These are phyloP conservation scores for Orientallactaga bullata DNA, from an alignment of 2,113 vertebrate species.

Conservation along the genomic window DNA sequence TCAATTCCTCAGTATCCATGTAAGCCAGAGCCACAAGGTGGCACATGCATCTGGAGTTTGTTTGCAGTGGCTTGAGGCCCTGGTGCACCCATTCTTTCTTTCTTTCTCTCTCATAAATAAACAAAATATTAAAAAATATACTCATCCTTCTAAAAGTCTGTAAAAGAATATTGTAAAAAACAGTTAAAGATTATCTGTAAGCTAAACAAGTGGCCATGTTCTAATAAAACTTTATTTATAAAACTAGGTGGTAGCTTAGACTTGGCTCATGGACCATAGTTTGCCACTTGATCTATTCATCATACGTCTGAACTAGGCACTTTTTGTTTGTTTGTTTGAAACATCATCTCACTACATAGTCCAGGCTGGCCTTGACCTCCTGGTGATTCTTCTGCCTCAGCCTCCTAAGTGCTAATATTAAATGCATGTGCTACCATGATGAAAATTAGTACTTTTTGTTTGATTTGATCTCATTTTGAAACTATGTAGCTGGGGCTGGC, in stretches of 20 bases:
- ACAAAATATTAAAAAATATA: no score
- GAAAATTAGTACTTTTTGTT: no score
- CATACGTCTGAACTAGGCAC: background rate
- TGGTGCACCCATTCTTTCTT: no score
- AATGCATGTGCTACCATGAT: background rate
- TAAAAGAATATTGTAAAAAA: no score
- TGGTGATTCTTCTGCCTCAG: background rate
- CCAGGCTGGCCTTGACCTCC: background rate
- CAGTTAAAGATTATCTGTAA: background rate
- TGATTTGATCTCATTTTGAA: no score
- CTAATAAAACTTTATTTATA: background rate
- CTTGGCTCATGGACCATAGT: background rate
- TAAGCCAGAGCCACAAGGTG: no score
- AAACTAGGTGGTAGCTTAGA: background rate
- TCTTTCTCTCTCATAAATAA: no score
- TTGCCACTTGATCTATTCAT: background rate
- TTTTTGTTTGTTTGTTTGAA: background rate
- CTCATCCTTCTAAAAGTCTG: no score
- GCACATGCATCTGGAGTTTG: no score
- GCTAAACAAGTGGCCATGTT: background rate
- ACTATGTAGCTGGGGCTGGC: no score
- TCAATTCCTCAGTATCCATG: no score
- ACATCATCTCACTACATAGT: background rate
- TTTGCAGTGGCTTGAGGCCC: no score
- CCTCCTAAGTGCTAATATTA: background rate